phyloP scores from a whole-genome alignment of 2,888 invertebrate species.

The Caenorhabditis zanzibari region DNA sequence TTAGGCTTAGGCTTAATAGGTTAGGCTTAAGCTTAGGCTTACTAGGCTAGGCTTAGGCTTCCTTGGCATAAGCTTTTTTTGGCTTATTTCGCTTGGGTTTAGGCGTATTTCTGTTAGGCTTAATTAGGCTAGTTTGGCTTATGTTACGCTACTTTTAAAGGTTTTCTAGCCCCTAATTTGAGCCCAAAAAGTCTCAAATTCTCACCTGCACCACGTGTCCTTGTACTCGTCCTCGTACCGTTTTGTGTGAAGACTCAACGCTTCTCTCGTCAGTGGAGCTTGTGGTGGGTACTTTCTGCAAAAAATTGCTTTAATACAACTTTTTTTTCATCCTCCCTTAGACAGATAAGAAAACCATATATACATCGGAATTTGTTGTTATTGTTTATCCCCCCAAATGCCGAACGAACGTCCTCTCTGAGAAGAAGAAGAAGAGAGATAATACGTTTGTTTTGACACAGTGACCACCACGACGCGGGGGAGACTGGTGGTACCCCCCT shows the following conservation, averaged over 20 bases:
- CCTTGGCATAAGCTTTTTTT: no score
- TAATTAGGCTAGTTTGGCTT: no score
- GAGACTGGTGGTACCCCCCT: constrained; percentile 56
- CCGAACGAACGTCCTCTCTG: constrained; percentile 26
- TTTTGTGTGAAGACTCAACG: constrained; percentile 78
- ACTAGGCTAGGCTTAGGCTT: no score
- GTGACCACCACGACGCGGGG: constrained; percentile 32
- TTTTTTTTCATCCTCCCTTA: background rate
- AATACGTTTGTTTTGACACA: constrained; percentile 66
- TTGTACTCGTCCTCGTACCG: constrained; percentile 80
- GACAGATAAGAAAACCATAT: background rate
- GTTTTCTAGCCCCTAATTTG: background rate
- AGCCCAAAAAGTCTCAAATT: background rate
- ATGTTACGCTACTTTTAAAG: no score
- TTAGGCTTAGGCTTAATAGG: no score
- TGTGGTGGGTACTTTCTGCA: constrained; percentile 70
- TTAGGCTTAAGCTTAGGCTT: no score
- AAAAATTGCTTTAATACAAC: constrained; percentile 29
- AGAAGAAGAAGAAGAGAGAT: constrained; percentile 27
- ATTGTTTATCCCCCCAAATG: constrained; percentile 30
- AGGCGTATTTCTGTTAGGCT: no score
- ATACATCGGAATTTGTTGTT: constrained; percentile 30
- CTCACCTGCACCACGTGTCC: constrained; percentile 77
- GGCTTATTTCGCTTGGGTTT: no score
- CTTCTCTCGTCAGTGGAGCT: constrained; percentile 79